Evolutionary conservation across 53 echinoderm and acorn worm genomes (phyloP).

Genomic region (Apostichopus leukothele): DNA sequence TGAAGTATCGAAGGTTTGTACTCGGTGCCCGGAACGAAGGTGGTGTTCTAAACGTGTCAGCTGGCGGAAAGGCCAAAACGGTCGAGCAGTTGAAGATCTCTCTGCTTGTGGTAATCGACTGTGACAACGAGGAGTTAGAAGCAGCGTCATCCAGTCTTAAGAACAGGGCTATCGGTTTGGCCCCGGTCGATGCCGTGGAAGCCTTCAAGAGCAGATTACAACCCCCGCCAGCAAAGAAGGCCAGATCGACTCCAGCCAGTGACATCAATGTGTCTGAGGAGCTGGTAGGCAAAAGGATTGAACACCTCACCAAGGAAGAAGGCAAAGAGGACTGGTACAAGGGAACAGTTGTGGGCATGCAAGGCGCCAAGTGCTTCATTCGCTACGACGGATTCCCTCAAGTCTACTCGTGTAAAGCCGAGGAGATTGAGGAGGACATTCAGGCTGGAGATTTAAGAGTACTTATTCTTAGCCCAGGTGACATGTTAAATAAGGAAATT

Average conservation of each 20-base stretch:
- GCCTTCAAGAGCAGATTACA: not conserved
- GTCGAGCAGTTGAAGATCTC: too few species aligned
- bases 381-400: constrained; percentile 27
- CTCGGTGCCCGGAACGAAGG: too few species aligned
- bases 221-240: too few species aligned
- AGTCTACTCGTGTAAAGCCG: constrained; percentile 30
- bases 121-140: too few species aligned
- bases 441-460: not conserved
- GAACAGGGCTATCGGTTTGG: too few species aligned
- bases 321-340: not conserved
- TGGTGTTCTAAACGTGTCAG: too few species aligned
- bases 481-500: not conserved
- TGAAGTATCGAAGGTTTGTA: too few species aligned
- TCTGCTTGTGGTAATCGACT: too few species aligned
- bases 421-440: not conserved
- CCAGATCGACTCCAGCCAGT: not conserved
- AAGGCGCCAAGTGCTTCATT: not conserved
- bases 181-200: too few species aligned
- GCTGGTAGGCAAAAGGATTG: constrained; percentile 2
- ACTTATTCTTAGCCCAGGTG: not conserved
- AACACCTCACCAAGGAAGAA: not conserved
- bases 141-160: too few species aligned
- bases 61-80: constrained; percentile 26
- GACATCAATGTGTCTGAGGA: not conserved
- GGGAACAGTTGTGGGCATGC: too few species aligned